A percentile compares a stretch with the other conserved stretches of the same genome.
Conservation (phyloP, 2,113 vertebrate genomes). For the Callipepla californica region DNA sequence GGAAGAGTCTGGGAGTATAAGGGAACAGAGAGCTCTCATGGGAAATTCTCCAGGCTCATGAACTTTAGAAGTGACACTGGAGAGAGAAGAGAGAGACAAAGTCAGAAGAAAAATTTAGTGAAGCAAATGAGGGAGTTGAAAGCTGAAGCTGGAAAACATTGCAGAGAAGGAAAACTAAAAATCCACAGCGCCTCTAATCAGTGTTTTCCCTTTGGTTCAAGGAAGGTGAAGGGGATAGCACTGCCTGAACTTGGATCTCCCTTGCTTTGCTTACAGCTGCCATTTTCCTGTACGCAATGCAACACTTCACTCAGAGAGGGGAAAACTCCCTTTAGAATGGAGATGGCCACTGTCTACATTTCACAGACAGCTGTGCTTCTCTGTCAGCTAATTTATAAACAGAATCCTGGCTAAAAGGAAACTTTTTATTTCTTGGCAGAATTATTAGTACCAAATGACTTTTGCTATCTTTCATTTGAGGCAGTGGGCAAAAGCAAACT, state of each 20-base stretch:
- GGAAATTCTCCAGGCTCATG: not conserved
- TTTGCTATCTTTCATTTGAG: conserved; percentile 17
- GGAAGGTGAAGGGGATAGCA: not conserved
- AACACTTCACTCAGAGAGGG: not conserved
- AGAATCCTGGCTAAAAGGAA: conserved; percentile 6
- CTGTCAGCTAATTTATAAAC: not conserved
- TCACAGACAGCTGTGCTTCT: not conserved
- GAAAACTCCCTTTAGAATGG: not conserved
- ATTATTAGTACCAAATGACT: not conserved
- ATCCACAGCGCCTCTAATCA: not conserved
- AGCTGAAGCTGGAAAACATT: not conserved
- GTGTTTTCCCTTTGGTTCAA: not conserved
- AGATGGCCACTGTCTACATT: not conserved
- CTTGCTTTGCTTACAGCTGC: not conserved
- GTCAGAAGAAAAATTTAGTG: not conserved
- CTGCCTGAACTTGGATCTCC: not conserved
- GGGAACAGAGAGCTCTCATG: not conserved
- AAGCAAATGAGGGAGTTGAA: not conserved
- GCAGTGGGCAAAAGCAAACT: conserved; percentile 15
- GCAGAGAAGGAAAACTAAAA: not conserved
- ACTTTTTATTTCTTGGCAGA: not conserved
- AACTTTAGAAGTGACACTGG: not conserved
- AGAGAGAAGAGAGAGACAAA: not conserved
- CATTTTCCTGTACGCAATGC: not conserved
- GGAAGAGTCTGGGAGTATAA: not conserved